Conservation (phyloP, 2,113 vertebrate genomes). For the Callorhinus ursinus region DNA sequence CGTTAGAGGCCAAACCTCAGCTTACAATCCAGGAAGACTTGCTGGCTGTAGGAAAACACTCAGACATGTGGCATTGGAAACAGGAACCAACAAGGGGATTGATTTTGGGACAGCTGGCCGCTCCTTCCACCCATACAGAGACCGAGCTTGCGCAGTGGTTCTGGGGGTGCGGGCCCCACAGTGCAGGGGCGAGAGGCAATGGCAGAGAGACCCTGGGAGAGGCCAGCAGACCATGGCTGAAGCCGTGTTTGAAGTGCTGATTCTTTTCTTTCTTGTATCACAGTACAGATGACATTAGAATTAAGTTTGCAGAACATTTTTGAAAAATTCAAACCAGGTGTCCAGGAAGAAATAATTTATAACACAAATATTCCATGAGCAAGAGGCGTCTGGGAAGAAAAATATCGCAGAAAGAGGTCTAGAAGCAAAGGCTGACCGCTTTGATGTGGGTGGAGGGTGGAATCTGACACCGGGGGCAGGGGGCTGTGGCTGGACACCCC, state of each 20-base stretch:
- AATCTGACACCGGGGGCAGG: fast-evolving
- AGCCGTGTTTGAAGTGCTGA: background rate
- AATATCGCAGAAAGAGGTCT: background rate
- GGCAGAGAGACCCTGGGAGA: fast-evolving
- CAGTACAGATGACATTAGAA: background rate
- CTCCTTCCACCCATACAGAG: background rate
- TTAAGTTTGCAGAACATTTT: no score
- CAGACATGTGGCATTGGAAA: fast-evolving
- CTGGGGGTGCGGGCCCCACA: background rate
- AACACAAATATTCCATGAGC: background rate
- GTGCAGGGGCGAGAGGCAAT: fast-evolving
- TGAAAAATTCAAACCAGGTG: background rate
- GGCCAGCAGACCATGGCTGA: fast-evolving
- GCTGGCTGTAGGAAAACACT: background rate
- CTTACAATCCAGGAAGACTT: background rate
- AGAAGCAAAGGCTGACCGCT: background rate
- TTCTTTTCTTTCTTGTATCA: background rate
- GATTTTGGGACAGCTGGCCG: fast-evolving
- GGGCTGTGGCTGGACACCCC: fast-evolving
- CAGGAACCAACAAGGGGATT: fast-evolving
- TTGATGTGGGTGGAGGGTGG: background rate
- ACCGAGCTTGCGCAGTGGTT: fast-evolving
- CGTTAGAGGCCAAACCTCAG: fast-evolving
- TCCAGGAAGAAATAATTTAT: background rate
- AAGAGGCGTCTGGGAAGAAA: background rate